These are phyloP conservation scores for Mythimna vitellina DNA, from an alignment of 2,888 invertebrate species.

Conservation along the genomic window DNA sequence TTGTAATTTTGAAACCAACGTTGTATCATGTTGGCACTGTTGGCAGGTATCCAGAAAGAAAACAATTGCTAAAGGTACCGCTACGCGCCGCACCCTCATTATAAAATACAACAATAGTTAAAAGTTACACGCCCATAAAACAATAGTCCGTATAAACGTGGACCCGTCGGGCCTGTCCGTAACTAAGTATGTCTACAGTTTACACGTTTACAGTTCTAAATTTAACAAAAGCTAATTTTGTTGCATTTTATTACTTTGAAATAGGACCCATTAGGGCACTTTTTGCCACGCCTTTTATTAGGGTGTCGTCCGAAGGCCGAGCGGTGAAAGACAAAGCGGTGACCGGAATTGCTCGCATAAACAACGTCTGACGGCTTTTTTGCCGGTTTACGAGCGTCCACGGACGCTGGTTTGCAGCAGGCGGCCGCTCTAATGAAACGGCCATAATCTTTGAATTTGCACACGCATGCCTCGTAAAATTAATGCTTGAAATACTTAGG, in stretches of 20 bases:
- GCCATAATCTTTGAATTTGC: conserved; percentile 51
- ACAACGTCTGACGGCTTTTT: conserved; percentile 88
- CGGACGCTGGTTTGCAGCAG: conserved; percentile 57
- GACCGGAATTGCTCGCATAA: conserved; percentile 87
- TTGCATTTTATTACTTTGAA: conserved; percentile 89
- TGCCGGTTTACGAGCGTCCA: conserved; percentile 80
- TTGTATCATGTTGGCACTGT: conserved; percentile 21
- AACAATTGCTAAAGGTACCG: conserved; percentile 45
- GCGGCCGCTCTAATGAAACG: conserved; percentile 52
- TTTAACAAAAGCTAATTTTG: conserved; percentile 89
- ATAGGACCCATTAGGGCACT: conserved; percentile 88
- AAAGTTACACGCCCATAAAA: conserved; percentile 81
- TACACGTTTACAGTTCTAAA: conserved; percentile 82
- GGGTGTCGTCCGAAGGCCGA: conserved; percentile 89
- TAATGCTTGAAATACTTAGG: conserved; percentile 20
- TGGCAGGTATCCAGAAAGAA: conserved; percentile 50
- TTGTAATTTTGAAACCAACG: conserved; percentile 23
- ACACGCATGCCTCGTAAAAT: conserved; percentile 43
- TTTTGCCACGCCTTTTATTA: conserved; percentile 90
- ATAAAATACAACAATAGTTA: conserved; percentile 65
- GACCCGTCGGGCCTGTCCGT: conserved; percentile 72
- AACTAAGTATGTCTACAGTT: conserved; percentile 73
- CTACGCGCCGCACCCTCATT: conserved; percentile 53
- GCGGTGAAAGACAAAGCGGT: conserved; percentile 88
- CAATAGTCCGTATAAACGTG: conserved; percentile 74